Conservation (phyloP, 2,888 invertebrate species). For the Meliscaeva auricollis region DNA sequence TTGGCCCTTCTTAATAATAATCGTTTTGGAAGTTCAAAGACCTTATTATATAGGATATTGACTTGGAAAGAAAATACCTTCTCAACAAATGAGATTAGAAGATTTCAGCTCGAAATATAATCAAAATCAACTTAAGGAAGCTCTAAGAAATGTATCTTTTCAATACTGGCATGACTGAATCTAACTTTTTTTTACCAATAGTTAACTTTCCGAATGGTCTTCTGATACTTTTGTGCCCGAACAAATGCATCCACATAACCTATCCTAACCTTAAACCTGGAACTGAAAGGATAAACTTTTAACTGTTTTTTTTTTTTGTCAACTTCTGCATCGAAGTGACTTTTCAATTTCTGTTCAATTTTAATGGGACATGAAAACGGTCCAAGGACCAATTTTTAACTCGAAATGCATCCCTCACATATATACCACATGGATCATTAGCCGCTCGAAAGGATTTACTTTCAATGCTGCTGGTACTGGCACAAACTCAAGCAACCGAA, state of each 20-base stretch:
- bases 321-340: constrained; percentile 40
- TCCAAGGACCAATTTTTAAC: constrained; percentile 64
- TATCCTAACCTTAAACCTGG: background rate
- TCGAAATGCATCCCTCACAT: constrained; percentile 42
- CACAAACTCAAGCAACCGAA: constrained; percentile 25
- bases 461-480: background rate
- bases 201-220: constrained; percentile 3
- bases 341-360: constrained; percentile 64
- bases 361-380: constrained; percentile 68
- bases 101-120: background rate
- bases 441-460: constrained; percentile 60
- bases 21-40: background rate
- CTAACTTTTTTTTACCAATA: background rate
- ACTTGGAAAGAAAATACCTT: background rate
- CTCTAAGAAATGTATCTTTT: too few relatives aligned
- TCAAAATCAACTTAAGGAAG: too few relatives aligned
- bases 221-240: background rate
- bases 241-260: background rate
- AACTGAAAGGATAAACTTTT: constrained; percentile 3
- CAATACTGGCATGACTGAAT: background rate
- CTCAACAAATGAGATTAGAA: background rate
- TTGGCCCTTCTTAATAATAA: background rate
- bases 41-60: background rate
- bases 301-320: background rate
- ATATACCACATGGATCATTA: constrained; percentile 67